Conservation (phyloP, 2,113 vertebrate species). For the Mormyrus lacerda region DNA sequence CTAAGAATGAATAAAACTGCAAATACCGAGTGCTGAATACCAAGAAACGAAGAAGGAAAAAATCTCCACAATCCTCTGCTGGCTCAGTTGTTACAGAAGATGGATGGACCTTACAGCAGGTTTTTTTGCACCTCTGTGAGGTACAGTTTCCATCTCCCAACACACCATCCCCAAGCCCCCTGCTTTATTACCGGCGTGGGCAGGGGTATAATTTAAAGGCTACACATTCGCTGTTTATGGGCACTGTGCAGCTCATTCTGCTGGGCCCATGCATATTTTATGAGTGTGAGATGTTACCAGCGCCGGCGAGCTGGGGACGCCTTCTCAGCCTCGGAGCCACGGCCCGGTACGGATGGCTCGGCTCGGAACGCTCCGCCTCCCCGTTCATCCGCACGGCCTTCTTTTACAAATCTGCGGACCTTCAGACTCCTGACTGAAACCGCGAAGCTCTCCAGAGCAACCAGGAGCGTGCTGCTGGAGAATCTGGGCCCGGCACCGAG, state of each 20-base stretch:
- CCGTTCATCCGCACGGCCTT: not conserved
- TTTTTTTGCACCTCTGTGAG: not conserved
- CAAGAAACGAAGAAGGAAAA: not conserved
- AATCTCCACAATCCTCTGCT: not conserved
- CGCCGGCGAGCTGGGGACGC: constrained; percentile 20
- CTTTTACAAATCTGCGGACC: not conserved
- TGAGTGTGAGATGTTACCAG: constrained; percentile 20
- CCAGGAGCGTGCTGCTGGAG: not conserved
- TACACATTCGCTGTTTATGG: not conserved
- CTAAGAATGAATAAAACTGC: constrained; percentile 1
- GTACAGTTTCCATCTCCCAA: constrained; percentile 1
- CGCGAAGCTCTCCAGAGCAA: not conserved
- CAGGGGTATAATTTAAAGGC: not conserved
- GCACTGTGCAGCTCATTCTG: constrained; percentile 23
- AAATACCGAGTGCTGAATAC: not conserved
- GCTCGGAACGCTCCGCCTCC: not conserved
- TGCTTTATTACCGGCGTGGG: not conserved
- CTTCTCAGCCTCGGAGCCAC: not conserved
- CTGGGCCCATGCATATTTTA: constrained; percentile 21
- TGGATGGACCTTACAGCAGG: not conserved
- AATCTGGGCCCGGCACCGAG: not conserved
- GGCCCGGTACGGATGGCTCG: too few relatives aligned
- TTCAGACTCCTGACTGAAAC: not conserved
- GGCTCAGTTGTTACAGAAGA: not conserved
- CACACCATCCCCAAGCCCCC: not conserved